A percentile compares a stretch with the other conserved stretches of the same genome.
Evolutionary conservation across 2,888 invertebrate genomes (phyloP).

Genomic region (Nomada fabriciana): DNA sequence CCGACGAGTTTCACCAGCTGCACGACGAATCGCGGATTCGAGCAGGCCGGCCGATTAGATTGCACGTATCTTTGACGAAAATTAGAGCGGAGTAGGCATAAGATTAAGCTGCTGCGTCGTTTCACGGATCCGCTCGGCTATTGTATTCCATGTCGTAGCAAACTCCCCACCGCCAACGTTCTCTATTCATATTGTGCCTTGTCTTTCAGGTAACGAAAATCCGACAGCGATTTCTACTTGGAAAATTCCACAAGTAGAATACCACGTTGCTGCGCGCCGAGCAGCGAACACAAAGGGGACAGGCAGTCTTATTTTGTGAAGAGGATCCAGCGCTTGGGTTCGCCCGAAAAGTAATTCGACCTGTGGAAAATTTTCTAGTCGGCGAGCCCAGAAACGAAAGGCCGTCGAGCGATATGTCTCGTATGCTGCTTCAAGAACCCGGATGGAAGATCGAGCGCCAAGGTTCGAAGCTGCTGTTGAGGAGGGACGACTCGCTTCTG

Average conservation of each 20-base stretch:
- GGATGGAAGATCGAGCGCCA: slow-evolving; percentile 82
- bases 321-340: too few relatives aligned
- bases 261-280: too few relatives aligned
- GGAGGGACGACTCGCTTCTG: slow-evolving; percentile 79
- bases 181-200: slow-evolving; percentile 48
- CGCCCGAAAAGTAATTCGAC: too few relatives aligned
- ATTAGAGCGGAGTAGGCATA: not conserved
- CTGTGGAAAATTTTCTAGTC: not conserved
- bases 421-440: slow-evolving; percentile 81
- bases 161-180: not conserved
- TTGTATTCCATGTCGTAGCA: slow-evolving; percentile 24
- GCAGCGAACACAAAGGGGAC: too few relatives aligned
- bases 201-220: slow-evolving; percentile 56
- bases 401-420: slow-evolving; percentile 69
- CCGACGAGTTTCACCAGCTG: not conserved
- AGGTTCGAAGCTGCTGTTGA: slow-evolving; percentile 79
- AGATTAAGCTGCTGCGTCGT: not conserved
- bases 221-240: not conserved
- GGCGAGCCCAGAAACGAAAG: not conserved
- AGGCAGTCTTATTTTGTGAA: too few relatives aligned
- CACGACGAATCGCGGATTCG: not conserved
- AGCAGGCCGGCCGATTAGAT: slow-evolving; percentile 32
- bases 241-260: not conserved
- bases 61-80: slow-evolving; percentile 17
- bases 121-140: not conserved